phyloP scores from a whole-genome alignment of 1,140 invertebrate species.

The Branchinecta lynchi region DNA sequence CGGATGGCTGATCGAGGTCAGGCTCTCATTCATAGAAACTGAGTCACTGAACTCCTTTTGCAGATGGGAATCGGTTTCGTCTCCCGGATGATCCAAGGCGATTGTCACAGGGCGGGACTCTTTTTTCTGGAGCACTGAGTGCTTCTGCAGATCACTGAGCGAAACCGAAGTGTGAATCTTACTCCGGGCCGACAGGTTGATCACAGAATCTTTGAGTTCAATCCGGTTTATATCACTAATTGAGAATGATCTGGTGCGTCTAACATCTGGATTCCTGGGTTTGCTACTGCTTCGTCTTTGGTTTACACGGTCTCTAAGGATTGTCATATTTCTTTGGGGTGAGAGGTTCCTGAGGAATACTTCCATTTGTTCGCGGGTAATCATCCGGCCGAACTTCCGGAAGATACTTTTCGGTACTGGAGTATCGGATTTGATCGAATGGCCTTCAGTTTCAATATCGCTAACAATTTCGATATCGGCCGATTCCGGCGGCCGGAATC shows the following conservation, averaged over 20 bases:
- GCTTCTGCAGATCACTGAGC: neutral
- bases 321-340: neutral
- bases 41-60: constrained; percentile 23
- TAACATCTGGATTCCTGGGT: neutral
- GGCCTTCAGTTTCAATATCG: neutral
- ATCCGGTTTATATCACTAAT: constrained; percentile 7
- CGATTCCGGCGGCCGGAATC: neutral
- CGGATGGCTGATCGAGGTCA: constrained; percentile 44
- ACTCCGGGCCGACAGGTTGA: neutral
- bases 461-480: neutral
- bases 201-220: neutral
- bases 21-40: constrained; percentile 32
- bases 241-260: neutral
- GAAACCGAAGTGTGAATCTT: neutral
- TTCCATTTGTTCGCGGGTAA: neutral
- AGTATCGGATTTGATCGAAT: neutral
- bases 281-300: neutral
- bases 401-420: neutral
- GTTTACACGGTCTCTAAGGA: neutral
- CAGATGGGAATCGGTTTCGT: constrained; percentile 21
- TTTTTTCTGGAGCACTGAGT: neutral
- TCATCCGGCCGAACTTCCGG: neutral
- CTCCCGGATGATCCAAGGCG: constrained; percentile 44
- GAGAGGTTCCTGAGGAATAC: neutral
- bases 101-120: constrained; percentile 48